Base-by-base conservation (phyloP, 2,888 invertebrate species). In the Alentia gelatinosa region DNA sequence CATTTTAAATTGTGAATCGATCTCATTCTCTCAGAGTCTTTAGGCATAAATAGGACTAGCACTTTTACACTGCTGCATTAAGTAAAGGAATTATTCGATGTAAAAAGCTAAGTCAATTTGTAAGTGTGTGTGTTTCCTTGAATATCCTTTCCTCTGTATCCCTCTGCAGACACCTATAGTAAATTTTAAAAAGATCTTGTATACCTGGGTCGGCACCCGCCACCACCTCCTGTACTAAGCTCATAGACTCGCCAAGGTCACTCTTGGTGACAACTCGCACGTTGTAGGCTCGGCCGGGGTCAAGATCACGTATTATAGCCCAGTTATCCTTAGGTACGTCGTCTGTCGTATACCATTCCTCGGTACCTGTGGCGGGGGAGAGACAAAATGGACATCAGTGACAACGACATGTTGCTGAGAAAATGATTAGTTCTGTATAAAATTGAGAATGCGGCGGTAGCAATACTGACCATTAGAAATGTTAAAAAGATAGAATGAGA, bases 171-270 rank as follows among this genome's bases (percentile, higher is more conserved):
- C n/a, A n/a, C n/a, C n/a, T n/a, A n/a, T n/a, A n/a, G n/a, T 30
- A 19, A n/a, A n/a, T n/a, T n/a, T n/a, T n/a, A n/a, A n/a, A n/a
- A n/a, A n/a, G n/a, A n/a, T n/a, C n/a, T n/a, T 30, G 0, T 26
- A 4, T 89, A 91, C 91, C 91, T 91, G 91, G 91, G 33, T 91
- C 91, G 37, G 88, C 75, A 12, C 91, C 91, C 0, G 90, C 89
- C n/a, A 90, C 84, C n/a, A 91, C 89, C 42, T 89, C 90, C 74
- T 79, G 75, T 42, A 92, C 89, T 19, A 84, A 90, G 88, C 92
- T 92, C 40, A 89, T 42, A 0, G 91, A 83, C 42, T 91, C 92
- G 23, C 92, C 92, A 12, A 89, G 40, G 63, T 88, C 90, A 79
- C 90, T 88, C 33, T 88, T 89, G 39, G 89, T 86, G 56, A 91